Evolutionary conservation across 2,888 invertebrate genomes (phyloP), one percentile per base, ranked within the genome.

Genomic region (Hypsopygia costalis): DNA sequence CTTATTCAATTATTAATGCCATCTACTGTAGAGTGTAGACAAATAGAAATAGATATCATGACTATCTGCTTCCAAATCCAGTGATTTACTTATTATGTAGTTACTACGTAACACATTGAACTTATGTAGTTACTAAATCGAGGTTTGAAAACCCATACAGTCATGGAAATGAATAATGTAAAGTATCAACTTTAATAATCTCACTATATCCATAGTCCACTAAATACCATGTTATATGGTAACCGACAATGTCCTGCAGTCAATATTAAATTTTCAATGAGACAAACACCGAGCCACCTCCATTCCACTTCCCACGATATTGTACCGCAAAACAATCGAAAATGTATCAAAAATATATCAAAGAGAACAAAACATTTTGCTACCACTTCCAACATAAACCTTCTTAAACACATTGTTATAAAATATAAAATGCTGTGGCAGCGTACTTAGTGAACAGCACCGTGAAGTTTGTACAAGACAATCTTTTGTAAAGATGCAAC

Each of bases 181-280:
- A 69, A 79, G 62, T 71, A 76, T 73, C 78, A 78, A 74, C 46
- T 64, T 38, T 20, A 0, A 11, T 44, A 1, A 9, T 1, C 46
- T 29, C 43, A 34, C 40, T 40, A 47, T 22, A 43, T 29, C 34
- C 46, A 41, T 40, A 55, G 47, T 52, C 44, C 51, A 59, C 80
- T 86, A 85, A 85, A 82, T 80, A 80, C 73, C 67, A 54, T 62
- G 60, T 77, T 77, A 83, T 86, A 74, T 69, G 78, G 67, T 73
- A 70, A 66, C 77, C 75, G 66, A 69, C 77, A 75, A 70, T 69
- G 68, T 62, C 58, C 62, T 52, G 71, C 63, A 81, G 81, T 82
- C 79, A 81, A 81, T 74, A 69, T 61, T 63, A 67, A 62, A 53
- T 62, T 68, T 66, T 69, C 61, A 62, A 64, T 54, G 47, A 51